Evolutionary conservation across 2,113 vertebrate genomes (phyloP).

Genomic region (Microcebus jonahi): DNA sequence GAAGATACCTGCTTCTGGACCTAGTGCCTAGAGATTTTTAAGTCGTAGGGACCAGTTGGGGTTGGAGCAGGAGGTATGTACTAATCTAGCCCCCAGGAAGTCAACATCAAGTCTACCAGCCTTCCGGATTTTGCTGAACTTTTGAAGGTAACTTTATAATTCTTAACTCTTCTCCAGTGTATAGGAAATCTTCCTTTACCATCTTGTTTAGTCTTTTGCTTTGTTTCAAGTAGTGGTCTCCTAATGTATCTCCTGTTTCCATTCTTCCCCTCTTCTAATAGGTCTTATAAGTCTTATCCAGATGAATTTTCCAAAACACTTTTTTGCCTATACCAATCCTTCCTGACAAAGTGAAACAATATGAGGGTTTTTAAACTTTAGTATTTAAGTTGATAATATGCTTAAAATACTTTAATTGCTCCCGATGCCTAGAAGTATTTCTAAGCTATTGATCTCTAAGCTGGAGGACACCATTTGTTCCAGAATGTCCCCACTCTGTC

Average conservation of each 20-base stretch:
- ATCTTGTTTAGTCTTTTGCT: background rate
- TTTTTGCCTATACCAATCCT: background rate
- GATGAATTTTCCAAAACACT: background rate
- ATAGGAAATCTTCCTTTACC: background rate
- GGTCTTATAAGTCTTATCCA: background rate
- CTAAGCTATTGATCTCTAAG: background rate
- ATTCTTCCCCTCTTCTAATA: background rate
- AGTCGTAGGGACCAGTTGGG: background rate
- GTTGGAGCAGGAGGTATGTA: background rate
- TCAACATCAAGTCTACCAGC: background rate
- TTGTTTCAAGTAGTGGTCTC: background rate
- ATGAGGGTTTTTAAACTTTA: background rate
- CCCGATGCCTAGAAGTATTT: background rate
- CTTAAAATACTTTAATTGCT: background rate
- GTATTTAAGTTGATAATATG: background rate
- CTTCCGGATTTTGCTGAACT: background rate
- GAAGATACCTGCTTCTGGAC: background rate
- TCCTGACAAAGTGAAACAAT: background rate
- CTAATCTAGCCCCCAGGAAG: background rate
- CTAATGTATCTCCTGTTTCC: background rate
- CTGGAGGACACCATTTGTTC: background rate
- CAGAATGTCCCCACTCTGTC: background rate
- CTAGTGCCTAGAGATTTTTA: background rate
- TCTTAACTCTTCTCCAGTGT: background rate
- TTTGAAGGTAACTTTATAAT: background rate